Base-by-base conservation (phyloP, 2,888 invertebrate genomes). In the Cerastoderma edule region DNA sequence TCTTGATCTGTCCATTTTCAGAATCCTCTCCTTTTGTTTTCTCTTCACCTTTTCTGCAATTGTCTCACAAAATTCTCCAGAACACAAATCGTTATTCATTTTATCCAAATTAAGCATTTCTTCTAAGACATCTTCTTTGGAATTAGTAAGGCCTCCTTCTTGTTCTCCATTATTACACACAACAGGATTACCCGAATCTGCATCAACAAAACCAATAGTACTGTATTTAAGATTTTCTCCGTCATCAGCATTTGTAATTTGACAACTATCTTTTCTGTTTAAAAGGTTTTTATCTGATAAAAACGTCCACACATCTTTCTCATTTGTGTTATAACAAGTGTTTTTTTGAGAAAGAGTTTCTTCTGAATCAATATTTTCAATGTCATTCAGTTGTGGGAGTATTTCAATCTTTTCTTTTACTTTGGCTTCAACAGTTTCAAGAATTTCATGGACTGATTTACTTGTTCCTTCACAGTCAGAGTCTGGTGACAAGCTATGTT, bases 21-120 rank as follows among this genome's bases (percentile, higher is more conserved):
- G 24, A 10, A 35, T 32, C 24, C 77, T 69, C 24, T 66, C 69
- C 30, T 72, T 77, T 28, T 77, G 77, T 22, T 77, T 77, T 69
- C 77, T 68, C 67, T 77, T 77, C 13, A 77, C 77, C 27, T 72
- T 77, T 54, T 77, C 77, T 46, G 77, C 77, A 27, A 77, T 77
- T 28, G 77, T 60, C 66, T 77, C 77, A 72, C 72, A 72, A 48
- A 69, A 77, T 28, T 22, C 33, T 33, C 50, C 70, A 39, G 60
- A 53, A n/a, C n/a, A 53, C 19, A 53, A 50, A 44, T 48, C 33
- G 44, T 50, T 32, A 39, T 63, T 66, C 30, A 19, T 46, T 27
- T 56, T n/a, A n/a, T 57, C n/a, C 24, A 16, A 32, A 32, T 50
- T 28, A 27, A 27, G 2, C 19, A 3, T 48, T 27, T 19, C 13